Conservation (phyloP, 2,888 invertebrate species). For the Coremacera marginata region DNA sequence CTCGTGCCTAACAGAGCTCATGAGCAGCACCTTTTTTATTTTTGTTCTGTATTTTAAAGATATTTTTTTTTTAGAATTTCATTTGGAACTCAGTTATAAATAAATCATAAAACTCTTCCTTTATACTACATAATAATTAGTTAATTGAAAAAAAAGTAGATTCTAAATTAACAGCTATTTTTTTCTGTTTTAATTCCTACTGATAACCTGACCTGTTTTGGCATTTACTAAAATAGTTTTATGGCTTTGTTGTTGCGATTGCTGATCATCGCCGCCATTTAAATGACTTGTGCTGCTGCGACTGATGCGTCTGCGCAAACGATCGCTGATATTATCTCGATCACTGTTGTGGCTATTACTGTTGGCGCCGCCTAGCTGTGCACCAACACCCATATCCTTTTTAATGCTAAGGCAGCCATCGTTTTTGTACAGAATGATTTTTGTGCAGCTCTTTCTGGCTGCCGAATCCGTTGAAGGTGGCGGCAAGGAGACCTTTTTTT, state of each 20-base stretch:
- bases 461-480: not conserved
- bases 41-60: too few relatives aligned
- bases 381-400: conserved; percentile 42
- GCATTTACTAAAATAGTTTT: conserved; percentile 69
- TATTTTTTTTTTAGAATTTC: not conserved
- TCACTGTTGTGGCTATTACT: conserved; percentile 29
- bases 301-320: conserved; percentile 62
- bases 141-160: not conserved
- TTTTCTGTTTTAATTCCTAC: conserved; percentile 59
- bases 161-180: conserved; percentile 10
- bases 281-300: conserved; percentile 49
- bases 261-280: conserved; percentile 44
- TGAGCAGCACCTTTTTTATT: too few relatives aligned
- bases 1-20: too few relatives aligned
- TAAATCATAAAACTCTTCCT: not conserved
- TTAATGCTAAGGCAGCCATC: conserved; percentile 62
- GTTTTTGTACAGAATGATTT: conserved; percentile 62
- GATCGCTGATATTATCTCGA: conserved; percentile 63
- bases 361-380: not conserved
- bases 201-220: conserved; percentile 68
- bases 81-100: not conserved
- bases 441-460: conserved; percentile 54
- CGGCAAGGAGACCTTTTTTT: not conserved
- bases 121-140: too few relatives aligned
- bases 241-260: conserved; percentile 53